These are phyloP conservation scores for Minunthozetes semirufus DNA, from an alignment of 2,888 invertebrate genomes.

Conservation along the genomic window DNA sequence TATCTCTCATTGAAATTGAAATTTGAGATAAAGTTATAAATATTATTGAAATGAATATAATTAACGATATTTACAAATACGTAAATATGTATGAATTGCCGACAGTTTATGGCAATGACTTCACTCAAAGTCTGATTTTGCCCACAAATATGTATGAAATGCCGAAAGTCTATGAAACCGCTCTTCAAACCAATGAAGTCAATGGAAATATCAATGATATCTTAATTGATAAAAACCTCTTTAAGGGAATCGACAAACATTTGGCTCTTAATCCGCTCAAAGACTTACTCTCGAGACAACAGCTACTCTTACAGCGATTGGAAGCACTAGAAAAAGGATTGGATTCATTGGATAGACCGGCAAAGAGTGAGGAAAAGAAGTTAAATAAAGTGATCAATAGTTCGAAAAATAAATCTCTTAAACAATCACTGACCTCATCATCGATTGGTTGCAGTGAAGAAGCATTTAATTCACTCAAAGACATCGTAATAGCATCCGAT, in stretches of 20 bases:
- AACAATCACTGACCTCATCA: neutral
- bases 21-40: neutral
- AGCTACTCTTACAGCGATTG: neutral
- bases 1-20: neutral
- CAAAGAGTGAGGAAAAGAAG: neutral
- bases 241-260: neutral
- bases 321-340: neutral
- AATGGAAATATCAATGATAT: neutral
- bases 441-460: neutral
- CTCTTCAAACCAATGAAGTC: neutral
- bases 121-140: neutral
- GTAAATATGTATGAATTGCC: constrained; percentile 17
- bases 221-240: neutral
- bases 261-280: neutral
- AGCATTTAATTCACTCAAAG: neutral
- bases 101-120: neutral
- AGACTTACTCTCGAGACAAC: neutral
- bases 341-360: neutral
- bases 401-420: neutral
- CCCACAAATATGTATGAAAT: constrained; percentile 14
- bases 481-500: neutral
- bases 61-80: neutral
- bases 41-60: neutral
- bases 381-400: neutral
- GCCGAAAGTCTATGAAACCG: neutral